These are phyloP conservation scores for Enteromius treurensis DNA, from an alignment of 2,797 vertebrate species.

Conservation along the genomic window DNA sequence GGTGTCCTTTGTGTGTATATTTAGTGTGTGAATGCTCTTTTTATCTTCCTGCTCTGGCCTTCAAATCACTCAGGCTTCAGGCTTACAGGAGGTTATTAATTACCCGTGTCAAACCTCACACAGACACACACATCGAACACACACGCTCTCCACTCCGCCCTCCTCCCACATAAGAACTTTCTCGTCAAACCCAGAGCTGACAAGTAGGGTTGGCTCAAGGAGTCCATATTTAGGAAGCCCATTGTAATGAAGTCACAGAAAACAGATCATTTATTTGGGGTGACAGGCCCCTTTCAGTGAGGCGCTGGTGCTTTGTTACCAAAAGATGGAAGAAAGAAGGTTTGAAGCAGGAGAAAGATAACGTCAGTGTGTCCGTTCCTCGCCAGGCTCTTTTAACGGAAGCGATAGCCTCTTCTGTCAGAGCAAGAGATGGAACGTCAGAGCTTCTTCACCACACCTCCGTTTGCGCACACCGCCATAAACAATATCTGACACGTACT, in stretches of 20 bases:
- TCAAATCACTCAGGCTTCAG: conserved; percentile 62
- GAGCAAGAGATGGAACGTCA: conserved; percentile 21
- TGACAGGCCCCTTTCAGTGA: conserved; percentile 58
- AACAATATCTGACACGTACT: conserved; percentile 36
- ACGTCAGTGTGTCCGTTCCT: conserved; percentile 57
- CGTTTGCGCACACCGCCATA: neutral
- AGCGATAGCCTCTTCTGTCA: conserved; percentile 52
- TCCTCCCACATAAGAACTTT: conserved; percentile 52
- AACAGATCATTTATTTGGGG: conserved; percentile 58
- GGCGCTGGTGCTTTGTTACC: conserved; percentile 57
- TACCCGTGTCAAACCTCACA: conserved; percentile 56
- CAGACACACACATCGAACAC: conserved; percentile 40
- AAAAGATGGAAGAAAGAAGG: conserved; percentile 58
- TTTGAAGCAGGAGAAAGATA: conserved; percentile 60
- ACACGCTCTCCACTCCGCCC: conserved; percentile 34
- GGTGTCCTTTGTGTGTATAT: conserved; percentile 31
- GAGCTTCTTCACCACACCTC: neutral
- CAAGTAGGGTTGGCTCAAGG: conserved; percentile 52
- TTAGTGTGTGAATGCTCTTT: conserved; percentile 51
- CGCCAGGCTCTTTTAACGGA: conserved; percentile 32
- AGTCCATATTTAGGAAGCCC: conserved; percentile 59
- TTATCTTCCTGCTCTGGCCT: conserved; percentile 59
- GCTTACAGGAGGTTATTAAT: conserved; percentile 64
- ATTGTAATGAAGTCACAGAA: conserved; percentile 63
- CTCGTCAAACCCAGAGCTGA: conserved; percentile 51